Base-by-base conservation (phyloP, 2,113 vertebrate species). In the Delphinapterus leucas region DNA sequence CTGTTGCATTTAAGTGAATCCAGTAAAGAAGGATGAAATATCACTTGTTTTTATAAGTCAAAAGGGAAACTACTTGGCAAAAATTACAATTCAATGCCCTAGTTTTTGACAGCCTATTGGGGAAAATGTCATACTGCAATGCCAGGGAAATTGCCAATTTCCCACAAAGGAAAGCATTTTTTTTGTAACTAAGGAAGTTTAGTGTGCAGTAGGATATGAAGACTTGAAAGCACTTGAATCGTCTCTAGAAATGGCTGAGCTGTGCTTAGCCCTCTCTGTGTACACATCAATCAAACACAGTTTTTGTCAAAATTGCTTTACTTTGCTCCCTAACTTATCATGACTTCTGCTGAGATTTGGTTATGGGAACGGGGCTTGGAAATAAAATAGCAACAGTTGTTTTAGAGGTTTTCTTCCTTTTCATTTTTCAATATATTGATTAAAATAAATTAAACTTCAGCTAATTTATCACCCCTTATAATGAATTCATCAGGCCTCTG, bases 91-190 rank as follows among this genome's bases (percentile, higher is more conserved):
- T 90, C 61, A 92, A 23, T 98, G 96, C 70, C 97, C 96, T 90
- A 95, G 73, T 83, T 97, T 96, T 97, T 96, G 91, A 97, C 85
- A 97, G 74, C 63, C 87, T 92, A 58, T 92, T 38, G 93, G 88
- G 87, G 80, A 96, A 98, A 98, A 95, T 96, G 93, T 96, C 93
- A 90, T 87, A 68, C 63, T 90, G 93, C 81, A 89, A 77, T 97
- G 65, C 88, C 89, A 90, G 33, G 91, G 86, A 92, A 96, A 92
- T 95, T 93, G 96, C 83, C 89, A 96, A 49, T 98, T 68, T 95
- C 26, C 23, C 87, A 93, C 13, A 96, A 96, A 98, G 71, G 36
- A 90, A 96, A 95, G n/a, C 15, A 86, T 3, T 44, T 70, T 89
- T 81, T 23, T 70, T 63, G 38, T 47, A 86, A 77, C 79, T 63